Evolutionary conservation across 2,888 invertebrate species (phyloP), one percentile per base, ranked within the genome.

Genomic region (Macaria liturata): DNA sequence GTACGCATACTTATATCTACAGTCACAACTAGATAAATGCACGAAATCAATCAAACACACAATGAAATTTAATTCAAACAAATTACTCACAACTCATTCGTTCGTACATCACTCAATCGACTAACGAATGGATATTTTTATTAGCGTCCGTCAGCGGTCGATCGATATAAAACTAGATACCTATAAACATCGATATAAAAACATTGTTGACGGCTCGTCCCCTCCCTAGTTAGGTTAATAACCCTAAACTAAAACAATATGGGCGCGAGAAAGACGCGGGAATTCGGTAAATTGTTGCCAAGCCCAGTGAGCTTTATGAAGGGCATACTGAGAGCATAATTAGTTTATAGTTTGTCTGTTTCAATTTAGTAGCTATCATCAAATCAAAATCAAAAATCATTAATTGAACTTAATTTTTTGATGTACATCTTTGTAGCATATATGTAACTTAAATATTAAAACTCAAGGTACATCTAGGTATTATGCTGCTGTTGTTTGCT

Each of bases 201-300:
- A 43, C 54, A 61, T 61, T 56, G 60, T 50, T 54, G 37, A 47
- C 34, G 46, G 42, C 39, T 47, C 53, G 43, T 53, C 57, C 43
- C 66, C 56, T 32, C 66, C 32, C 65, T 65, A 59, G 44, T 76
- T 42, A 76, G 86, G 86, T 87, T 84, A 87, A 83, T 84, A 85
- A 86, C 86, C 86, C 83, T 74, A 72, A 80, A 86, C 81, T 86
- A 87, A 87, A 88, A 90, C 88, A 89, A 89, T 88, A 88, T 84
- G 86, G 86, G 82, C 75, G 78, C 80, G 83, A 75, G 86, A 85
- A 85, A 85, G 86, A 82, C 75, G 78, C 80, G 83, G 75, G 86
- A 86, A 84, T 87, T 85, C 32, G 74, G 76, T 78, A 83, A 80
- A 74, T 81, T 82, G 84, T 84, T 81, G 75, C 78, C 73, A 75